Conservation (phyloP, 2,113 vertebrate species). For the Epinephelus cyanopodus region DNA sequence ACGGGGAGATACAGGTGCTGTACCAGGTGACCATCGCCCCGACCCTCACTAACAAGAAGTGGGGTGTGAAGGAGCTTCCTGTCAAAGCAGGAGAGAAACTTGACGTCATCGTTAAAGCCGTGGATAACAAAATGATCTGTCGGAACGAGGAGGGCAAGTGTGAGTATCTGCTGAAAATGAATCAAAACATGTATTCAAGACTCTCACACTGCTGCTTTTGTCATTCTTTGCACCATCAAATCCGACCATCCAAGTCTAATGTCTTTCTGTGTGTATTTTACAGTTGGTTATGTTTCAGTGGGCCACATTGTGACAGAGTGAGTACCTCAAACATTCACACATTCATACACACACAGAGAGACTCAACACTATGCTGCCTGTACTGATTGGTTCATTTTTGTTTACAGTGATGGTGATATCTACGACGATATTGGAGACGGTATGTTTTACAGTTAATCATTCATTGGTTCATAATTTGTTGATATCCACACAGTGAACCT, state of each 20-base stretch:
- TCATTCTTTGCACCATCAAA: not conserved
- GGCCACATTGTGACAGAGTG: slow-evolving; percentile 87
- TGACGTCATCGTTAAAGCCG: slow-evolving; percentile 89
- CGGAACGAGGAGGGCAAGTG: slow-evolving; percentile 95
- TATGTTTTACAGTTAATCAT: slow-evolving; percentile 74
- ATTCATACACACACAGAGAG: not conserved
- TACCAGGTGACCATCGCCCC: slow-evolving; percentile 83
- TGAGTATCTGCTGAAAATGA: slow-evolving; percentile 79
- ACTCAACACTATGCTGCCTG: not conserved
- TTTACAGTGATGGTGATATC: slow-evolving; percentile 92
- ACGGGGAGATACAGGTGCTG: slow-evolving; percentile 91
- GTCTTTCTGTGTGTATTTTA: slow-evolving; percentile 58
- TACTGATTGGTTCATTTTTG: slow-evolving; percentile 30
- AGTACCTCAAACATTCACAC: slow-evolving; percentile 77
- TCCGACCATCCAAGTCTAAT: not conserved
- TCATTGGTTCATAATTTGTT: not conserved
- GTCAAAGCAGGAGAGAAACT: slow-evolving; percentile 90
- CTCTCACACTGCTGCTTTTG: not conserved
- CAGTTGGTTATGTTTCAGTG: slow-evolving; percentile 92
- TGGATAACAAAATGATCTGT: slow-evolving; percentile 90
- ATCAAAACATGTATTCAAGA: not conserved
- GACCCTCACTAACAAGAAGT: slow-evolving; percentile 85
- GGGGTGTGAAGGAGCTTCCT: slow-evolving; percentile 87
- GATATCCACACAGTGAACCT: not conserved
- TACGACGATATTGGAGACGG: slow-evolving; percentile 95